Base-by-base conservation (phyloP, 2,113 vertebrate genomes). In the Misgurnus anguillicaudatus region DNA sequence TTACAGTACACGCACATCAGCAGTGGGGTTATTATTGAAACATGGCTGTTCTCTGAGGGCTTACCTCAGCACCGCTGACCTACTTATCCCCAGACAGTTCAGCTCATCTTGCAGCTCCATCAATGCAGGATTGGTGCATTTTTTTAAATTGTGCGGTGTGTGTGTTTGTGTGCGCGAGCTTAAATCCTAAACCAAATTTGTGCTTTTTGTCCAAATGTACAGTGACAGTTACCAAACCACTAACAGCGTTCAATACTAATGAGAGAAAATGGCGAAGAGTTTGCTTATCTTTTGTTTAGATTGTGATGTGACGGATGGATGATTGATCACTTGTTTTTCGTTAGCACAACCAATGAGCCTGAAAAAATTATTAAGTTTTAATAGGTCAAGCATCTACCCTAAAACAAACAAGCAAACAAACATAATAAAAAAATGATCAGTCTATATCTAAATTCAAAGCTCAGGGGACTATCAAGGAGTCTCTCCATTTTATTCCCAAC, bases 51-150 rank as follows among this genome's bases (percentile, higher is more conserved):
- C 84, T 79, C 81, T 5, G 67, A 83, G 77, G 82, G 85, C 80
- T 84, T 86, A 86, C 82, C 80, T 86, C 82, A 82, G 79, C 84
- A 55, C 77, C 78, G 82, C 65, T 86, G 85, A 86, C 85, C 85
- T 84, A 86, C 74, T 80, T 86, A 84, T 84, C 85, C 76, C 80
- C 73, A 84, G 85, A 82, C 80, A 86, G 82, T 83, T 83, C 79
- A 85, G 76, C 80, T 86, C 80, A 84, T 86, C 85, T 84, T 80
- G 76, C 66, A 78, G 77, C 68, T 82, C 63, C 80, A 80, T 86
- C 80, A 82, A 81, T 77, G 77, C 68, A 79, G 71, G 79, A 84
- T 82, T 80, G 74, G 75, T 78, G 78, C 80, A 63, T 84, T 84
- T 83, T n/a, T 84, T 84, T 68, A 78, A 84, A 80, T 77, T 78